Evolutionary conservation across 1,140 invertebrate species (phyloP), one percentile per base, ranked within the genome.

Genomic region (Proctacanthus coquilletti): DNA sequence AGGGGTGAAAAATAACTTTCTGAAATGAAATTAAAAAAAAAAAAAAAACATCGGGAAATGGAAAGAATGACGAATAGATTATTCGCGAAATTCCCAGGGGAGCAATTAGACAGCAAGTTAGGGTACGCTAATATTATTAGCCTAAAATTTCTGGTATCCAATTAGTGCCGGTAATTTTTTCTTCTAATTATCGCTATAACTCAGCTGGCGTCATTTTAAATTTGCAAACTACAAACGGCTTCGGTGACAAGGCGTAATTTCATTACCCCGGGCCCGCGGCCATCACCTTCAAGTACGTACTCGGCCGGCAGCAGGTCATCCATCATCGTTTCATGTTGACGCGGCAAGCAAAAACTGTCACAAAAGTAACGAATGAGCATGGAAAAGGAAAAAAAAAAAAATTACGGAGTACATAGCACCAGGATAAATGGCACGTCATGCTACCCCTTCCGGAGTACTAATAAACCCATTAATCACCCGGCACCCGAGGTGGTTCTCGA

Each of bases 381-480:
- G 8, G 13, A 9, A 27, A 27, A 8, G 23, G 23, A 27, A 8
- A 27, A 13, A 8, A 27, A 27, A 8, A 27, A 27, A 8, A 27
- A 9, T 27, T 8, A 27, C 23, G 13, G 13, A 27, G 23, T 27
- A 27, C 23, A 9, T 13, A 27, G 13, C 23, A 27, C 23, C 8
- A 27, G 23, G 13, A 27, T 27, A 9, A 27, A 27, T 27, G 23
- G 13, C 23, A 27, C 13, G 23, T 27, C 23, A 27, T 27, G 8
- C 13, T 27, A 27, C 23, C 23, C 23, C 23, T 27, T 27, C 23
- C 23, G 23, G 13, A 27, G 8, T 27, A 27, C 23, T 27, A 27
- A 27, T 27, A 27, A 27, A 27, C 23, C 13, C 23, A 27, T 27
- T 27, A 27, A 27, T 27, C 23, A 27, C 23, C 23, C 23, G 13